These are phyloP conservation scores for Melanotaenia maccullochi DNA, from an alignment of 2,797 vertebrate genomes.

Conservation along the genomic window DNA sequence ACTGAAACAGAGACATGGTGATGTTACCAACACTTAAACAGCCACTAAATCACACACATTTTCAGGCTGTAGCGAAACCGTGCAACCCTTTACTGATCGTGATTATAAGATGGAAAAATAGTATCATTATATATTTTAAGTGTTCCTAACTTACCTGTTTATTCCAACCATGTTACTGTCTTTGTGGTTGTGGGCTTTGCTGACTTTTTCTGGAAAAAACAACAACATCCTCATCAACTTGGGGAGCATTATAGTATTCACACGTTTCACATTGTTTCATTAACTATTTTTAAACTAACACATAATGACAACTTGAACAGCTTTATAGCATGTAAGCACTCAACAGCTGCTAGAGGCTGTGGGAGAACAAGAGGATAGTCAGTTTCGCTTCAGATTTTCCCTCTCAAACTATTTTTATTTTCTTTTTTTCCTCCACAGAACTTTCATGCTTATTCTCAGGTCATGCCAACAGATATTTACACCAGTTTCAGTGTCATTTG, in stretches of 20 bases:
- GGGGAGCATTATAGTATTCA: neutral
- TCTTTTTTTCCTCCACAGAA: too few species aligned
- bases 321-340: neutral
- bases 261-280: neutral
- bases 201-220: slow-evolving; percentile 93
- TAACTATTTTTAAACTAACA: neutral
- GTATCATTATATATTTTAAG: neutral
- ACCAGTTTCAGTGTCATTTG: slow-evolving; percentile 9
- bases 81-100: neutral
- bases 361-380: neutral
- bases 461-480: slow-evolving; percentile 1
- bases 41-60: slow-evolving; percentile 5
- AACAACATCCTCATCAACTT: neutral
- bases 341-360: neutral
- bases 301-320: neutral
- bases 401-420: neutral
- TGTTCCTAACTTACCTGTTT: slow-evolving; percentile 86
- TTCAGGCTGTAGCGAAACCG: neutral
- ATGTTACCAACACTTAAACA: slow-evolving; percentile 32
- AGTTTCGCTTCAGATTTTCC: neutral
- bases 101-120: neutral
- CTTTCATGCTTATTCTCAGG: neutral
- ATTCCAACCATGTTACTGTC: slow-evolving; percentile 90
- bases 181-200: slow-evolving; percentile 98
- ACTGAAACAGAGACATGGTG: slow-evolving; percentile 78